Conservation (phyloP, 2,113 vertebrate genomes). For the Nannobrachium achirus region DNA sequence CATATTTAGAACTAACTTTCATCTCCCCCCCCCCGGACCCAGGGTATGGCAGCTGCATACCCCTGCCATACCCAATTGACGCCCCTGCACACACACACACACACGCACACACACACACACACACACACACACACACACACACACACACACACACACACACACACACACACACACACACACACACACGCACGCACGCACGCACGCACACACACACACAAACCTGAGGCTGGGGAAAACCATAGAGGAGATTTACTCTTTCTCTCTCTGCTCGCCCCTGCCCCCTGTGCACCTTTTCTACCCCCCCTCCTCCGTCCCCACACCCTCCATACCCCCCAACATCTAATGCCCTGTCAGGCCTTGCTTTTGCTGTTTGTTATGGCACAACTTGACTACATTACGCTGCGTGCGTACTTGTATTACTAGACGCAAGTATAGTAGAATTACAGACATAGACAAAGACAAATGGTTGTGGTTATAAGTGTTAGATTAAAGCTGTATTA, state of each 20-base stretch:
- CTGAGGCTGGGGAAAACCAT: slow-evolving; percentile 53
- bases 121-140: slow-evolving; percentile 33
- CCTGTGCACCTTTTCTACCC: slow-evolving; percentile 39
- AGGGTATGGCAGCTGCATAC: too few relatives aligned
- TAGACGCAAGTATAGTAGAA: too few relatives aligned
- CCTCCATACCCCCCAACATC: slow-evolving; percentile 3
- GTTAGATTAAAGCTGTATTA: too few relatives aligned
- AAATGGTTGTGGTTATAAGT: too few relatives aligned
- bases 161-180: slow-evolving; percentile 30
- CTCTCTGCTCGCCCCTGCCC: slow-evolving; percentile 34
- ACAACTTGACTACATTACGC: too few relatives aligned
- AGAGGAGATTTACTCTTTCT: slow-evolving; percentile 61
- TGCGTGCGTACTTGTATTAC: too few relatives aligned
- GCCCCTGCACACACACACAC: slow-evolving; percentile 33
- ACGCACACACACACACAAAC: slow-evolving; percentile 43
- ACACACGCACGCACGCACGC: slow-evolving; percentile 33
- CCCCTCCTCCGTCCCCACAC: background rate
- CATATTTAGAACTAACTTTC: too few relatives aligned
- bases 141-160: slow-evolving; percentile 30
- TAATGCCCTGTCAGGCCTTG: slow-evolving; percentile 41
- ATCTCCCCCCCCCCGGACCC: too few relatives aligned
- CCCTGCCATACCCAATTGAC: background rate
- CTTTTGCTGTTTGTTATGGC: slow-evolving; percentile 61
- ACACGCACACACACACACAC: slow-evolving; percentile 7
- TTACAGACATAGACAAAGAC: too few relatives aligned